Conservation (phyloP, 2,888 invertebrate species). For the Caenorhabditis sp. region DNA sequence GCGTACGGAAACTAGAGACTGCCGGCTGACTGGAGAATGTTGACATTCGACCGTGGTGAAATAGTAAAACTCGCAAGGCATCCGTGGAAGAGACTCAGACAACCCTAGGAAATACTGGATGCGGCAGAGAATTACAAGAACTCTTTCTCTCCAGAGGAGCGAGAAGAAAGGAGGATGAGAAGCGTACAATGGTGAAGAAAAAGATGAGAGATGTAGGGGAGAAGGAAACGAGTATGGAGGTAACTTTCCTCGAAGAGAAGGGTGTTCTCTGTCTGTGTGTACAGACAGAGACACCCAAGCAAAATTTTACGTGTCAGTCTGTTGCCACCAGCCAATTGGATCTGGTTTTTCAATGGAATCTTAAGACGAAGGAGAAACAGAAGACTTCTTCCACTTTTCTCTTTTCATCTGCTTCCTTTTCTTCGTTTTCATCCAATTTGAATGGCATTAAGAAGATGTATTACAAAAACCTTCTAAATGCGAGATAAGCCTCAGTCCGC, state of each 20-base stretch:
- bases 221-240: constrained; percentile 15
- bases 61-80: constrained; percentile 48
- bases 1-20: constrained; percentile 52
- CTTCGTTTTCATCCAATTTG: constrained; percentile 3
- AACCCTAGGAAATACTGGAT: constrained; percentile 24
- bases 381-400: constrained; percentile 23
- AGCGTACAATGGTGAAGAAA: constrained; percentile 9
- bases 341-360: constrained; percentile 56
- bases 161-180: constrained; percentile 14
- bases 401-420: constrained; percentile 6
- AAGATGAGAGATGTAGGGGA: constrained; percentile 27
- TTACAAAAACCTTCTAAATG: constrained; percentile 18
- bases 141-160: not conserved
- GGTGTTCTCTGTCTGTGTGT: constrained; percentile 58
- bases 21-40: constrained; percentile 60
- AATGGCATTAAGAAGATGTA: constrained; percentile 27
- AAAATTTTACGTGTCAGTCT: constrained; percentile 39
- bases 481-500: constrained; percentile 7
- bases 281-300: constrained; percentile 48
- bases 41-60: constrained; percentile 60
- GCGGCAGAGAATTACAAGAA: constrained; percentile 37
- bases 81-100: constrained; percentile 29
- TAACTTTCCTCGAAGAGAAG: constrained; percentile 29
- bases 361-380: constrained; percentile 25
- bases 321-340: constrained; percentile 48